A percentile compares a stretch with the other conserved stretches of the same genome.
These are phyloP conservation scores for Drosophila tristis DNA, from an alignment of 1,140 invertebrate genomes.

Conservation along the genomic window DNA sequence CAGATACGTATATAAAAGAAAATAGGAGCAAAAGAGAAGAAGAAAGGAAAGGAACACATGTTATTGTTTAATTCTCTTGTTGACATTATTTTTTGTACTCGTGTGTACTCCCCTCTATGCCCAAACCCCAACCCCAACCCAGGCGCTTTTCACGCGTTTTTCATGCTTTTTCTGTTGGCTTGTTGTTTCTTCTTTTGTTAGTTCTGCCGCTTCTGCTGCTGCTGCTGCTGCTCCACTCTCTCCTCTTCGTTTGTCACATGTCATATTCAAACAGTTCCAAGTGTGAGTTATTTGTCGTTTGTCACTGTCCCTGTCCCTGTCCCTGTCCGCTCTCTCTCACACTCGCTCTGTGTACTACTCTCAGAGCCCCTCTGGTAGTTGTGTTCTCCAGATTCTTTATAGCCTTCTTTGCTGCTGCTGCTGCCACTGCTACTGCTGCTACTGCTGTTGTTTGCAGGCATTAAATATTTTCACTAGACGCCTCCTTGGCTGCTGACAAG, in stretches of 20 bases:
- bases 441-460: conserved; percentile 71
- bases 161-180: conserved; percentile 33
- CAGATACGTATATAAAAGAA: neutral
- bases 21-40: conserved; percentile 2
- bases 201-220: neutral
- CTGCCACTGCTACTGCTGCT: conserved; percentile 16
- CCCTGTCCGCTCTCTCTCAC: neutral
- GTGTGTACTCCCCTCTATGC: neutral
- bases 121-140: no score
- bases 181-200: conserved; percentile 27
- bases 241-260: conserved; percentile 57
- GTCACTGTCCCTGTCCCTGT: conserved; percentile 43
- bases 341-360: neutral
- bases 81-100: conserved; percentile 53
- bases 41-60: conserved; percentile 24
- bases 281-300: conserved; percentile 80
- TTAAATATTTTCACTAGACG: conserved; percentile 79
- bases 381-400: conserved; percentile 47
- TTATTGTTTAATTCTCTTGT: conserved; percentile 65
- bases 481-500: conserved; percentile 59
- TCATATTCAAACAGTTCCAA: conserved; percentile 77
- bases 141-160: conserved; percentile 6
- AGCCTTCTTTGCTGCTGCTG: conserved; percentile 32
- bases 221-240: neutral
- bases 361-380: conserved; percentile 20